These are phyloP conservation scores for Corythoichthys haematopterus DNA, from an alignment of 2,113 vertebrate genomes.

Conservation along the genomic window DNA sequence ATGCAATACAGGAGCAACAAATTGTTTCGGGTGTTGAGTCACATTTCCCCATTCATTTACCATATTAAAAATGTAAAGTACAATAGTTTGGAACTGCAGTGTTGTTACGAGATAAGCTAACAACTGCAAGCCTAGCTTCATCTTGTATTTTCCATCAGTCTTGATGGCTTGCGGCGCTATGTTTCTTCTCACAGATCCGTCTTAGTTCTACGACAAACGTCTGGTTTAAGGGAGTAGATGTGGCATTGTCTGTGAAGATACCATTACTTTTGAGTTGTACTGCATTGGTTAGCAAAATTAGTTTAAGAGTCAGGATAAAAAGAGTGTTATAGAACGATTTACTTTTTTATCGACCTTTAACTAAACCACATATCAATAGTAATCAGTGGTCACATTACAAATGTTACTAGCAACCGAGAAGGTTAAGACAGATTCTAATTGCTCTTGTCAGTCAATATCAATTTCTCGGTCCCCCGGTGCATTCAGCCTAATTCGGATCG, in stretches of 20 bases:
- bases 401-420: constrained; percentile 9
- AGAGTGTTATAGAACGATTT: not conserved
- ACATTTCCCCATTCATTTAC: not conserved
- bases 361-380: not conserved
- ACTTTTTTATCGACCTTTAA: not conserved
- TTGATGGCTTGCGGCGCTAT: not conserved
- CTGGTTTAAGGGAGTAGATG: too few species aligned
- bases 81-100: not conserved
- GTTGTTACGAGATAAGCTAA: not conserved
- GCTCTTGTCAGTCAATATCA: constrained; percentile 34
- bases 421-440: constrained; percentile 18
- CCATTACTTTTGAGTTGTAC: too few species aligned
- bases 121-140: not conserved
- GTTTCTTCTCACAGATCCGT: not conserved
- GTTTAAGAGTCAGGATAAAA: not conserved
- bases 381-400: not conserved
- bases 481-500: constrained; percentile 25
- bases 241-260: too few species aligned
- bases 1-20: too few species aligned
- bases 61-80: not conserved
- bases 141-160: not conserved
- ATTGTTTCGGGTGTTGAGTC: too few species aligned
- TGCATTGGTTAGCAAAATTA: too few species aligned
- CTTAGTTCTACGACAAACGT: too few species aligned
- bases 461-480: constrained; percentile 11